Base-by-base conservation (phyloP, 2,113 vertebrate species). In the Tonatia bakeri region DNA sequence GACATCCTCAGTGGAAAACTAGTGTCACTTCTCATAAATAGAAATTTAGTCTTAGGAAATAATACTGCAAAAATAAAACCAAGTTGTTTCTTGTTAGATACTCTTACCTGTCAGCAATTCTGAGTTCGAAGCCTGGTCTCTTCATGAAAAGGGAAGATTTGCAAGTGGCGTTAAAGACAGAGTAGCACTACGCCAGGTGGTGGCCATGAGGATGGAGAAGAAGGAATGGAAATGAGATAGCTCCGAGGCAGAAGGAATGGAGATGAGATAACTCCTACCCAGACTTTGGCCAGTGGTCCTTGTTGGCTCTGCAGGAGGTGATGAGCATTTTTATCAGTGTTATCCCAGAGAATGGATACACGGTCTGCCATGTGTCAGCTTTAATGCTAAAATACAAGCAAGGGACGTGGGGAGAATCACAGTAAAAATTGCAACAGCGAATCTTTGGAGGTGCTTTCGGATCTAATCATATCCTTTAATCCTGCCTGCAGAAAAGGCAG, bases 291-390 rank as follows among this genome's bases (percentile, higher is more conserved):
- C 70, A 14, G 28, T 45, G 79, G 24, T 22, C 50, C 61, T 26
- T n/a, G n/a, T 7, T 22, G 28, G 33, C 38, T 50, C 19, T 72
- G 54, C 14, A 0, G 0, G 0, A 17, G 15, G 4, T 0, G 2
- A 33, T 12, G 38, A 52, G 56, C n/a, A 50, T 87, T 85, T 70
- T 70, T 77, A 31, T 85, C 31, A 43, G 26, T 22, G 33, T 43
- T 43, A 20, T 43, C 64, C 14, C 43, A 43, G 33, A 65, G 50
- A 81, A 88, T 13, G n/a, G 43, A 80, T 91, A 90, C 92, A 75
- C 77, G 93, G 84, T 0, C 0, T 77, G 79, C 95, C 87, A 69
- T 76, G 81, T 90, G 94, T 76, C 72, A 28, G 69, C 59, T 94
- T 64, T 11, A 54, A n/a, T 45, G 54, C 52, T 28, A 9, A 59